A percentile compares a stretch with the other conserved stretches of the same genome.
Conservation (phyloP, 1,140 invertebrate genomes). For the Lineus longissimus region DNA sequence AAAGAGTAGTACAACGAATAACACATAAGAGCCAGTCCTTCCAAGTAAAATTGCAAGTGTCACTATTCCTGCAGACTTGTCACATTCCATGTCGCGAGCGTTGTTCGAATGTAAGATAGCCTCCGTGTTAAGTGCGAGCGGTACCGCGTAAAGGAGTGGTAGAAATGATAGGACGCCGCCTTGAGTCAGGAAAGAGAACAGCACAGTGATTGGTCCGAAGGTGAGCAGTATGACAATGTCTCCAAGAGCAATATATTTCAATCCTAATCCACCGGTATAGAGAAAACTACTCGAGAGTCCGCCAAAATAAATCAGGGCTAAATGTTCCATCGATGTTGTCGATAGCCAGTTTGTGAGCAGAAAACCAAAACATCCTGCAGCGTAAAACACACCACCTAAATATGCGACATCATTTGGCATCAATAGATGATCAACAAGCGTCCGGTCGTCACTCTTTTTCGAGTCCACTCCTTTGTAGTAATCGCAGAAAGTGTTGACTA, state of each 20-base stretch:
- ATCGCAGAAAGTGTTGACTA: conserved; percentile 96
- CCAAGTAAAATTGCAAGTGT: conserved; percentile 92
- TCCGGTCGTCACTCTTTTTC: conserved; percentile 76
- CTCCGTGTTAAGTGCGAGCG: conserved; percentile 88
- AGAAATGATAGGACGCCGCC: conserved; percentile 66
- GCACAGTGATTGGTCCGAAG: conserved; percentile 90
- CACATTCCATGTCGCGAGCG: conserved; percentile 81
- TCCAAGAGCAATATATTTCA: conserved; percentile 89
- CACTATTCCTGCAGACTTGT: conserved; percentile 80
- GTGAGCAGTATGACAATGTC: conserved; percentile 85
- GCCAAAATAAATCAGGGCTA: conserved; percentile 90
- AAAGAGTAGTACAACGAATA: conserved; percentile 87
- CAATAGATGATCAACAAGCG: conserved; percentile 84
- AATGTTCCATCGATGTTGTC: conserved; percentile 86
- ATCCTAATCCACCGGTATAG: conserved; percentile 78
- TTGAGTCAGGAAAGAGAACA: conserved; percentile 89
- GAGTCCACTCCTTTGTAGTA: conserved; percentile 90
- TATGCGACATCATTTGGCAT: conserved; percentile 80
- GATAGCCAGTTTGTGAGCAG: conserved; percentile 74
- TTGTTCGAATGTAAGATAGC: conserved; percentile 94
- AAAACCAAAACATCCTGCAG: conserved; percentile 83
- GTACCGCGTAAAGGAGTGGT: conserved; percentile 86
- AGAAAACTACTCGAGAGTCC: conserved; percentile 90
- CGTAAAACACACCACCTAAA: conserved; percentile 81
- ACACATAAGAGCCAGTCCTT: conserved; percentile 80